Evolutionary conservation across 2,113 vertebrate species (phyloP), one percentile per base, ranked within the genome.

Genomic region (Eupsittula cactorum): DNA sequence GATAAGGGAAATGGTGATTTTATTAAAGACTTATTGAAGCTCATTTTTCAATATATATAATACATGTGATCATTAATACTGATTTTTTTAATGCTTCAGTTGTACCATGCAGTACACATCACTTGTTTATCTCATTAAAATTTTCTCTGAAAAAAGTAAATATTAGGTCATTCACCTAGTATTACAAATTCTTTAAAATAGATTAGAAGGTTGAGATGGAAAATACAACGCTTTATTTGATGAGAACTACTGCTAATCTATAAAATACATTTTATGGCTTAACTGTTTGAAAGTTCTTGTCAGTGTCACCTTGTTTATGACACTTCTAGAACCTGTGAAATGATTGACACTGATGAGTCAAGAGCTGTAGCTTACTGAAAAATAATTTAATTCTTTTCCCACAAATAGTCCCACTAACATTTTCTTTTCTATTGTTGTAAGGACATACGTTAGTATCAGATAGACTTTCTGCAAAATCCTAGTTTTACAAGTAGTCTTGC

Each of bases 31-130:
- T 89, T 89, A 28, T 55, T 92, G 92, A 81, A 93, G 41, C 64
- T 97, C 47, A 87, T 96, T 97, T 97, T 97, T 97, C 93, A 97
- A 93, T 94, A 96, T 76, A 83, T 79, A 76, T 87, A 85, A 24
- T 81, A 88, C 50, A 76, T 85, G 17, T 78, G 60, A 94, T 92
- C 71, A 93, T 94, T 96, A 95, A 89, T 87, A 81, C 50, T 85
- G 55, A 59, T 90, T 89, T 88, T 92, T 92, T 90, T 86, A 74
- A 75, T 94, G 70, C 50, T 92, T 93, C 49, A 33, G 14, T 89
- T 82, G 16, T 86, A 93, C 27, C 42, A 73, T 57, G 50, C 55
- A 96, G 50, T 67, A 92, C 86, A 83, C 44, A 93, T 90, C 63
- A 92, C 94, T 97, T 96, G 77, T 47, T 96, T 89, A 92, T 89